Conservation (phyloP, 2,113 vertebrate genomes). For the Synodontis membranacea region DNA sequence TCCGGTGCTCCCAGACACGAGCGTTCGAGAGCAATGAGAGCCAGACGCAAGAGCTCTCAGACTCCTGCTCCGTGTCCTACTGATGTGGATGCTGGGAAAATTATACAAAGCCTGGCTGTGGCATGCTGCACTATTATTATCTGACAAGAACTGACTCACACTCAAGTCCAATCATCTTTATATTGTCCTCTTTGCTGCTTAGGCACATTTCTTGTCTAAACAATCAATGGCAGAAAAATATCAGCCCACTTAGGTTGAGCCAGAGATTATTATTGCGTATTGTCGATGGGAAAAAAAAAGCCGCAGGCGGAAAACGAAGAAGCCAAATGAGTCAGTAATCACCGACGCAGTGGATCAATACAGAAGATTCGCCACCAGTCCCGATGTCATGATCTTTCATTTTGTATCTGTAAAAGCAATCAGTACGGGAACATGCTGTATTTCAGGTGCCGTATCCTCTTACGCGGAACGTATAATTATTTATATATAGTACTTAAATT, state of each 20-base stretch:
- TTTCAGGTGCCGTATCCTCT: not conserved
- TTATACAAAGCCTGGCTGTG: conserved; percentile 12
- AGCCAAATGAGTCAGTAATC: not conserved
- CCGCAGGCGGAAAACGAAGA: not conserved
- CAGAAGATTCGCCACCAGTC: not conserved
- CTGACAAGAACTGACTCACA: conserved; percentile 27
- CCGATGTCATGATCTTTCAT: not conserved
- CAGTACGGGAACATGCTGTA: not conserved
- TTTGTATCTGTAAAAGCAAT: conserved; percentile 3
- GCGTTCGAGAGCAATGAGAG: conserved; percentile 28
- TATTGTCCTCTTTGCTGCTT: not conserved
- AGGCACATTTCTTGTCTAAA: not conserved
- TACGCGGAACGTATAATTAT: not conserved
- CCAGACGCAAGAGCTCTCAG: conserved; percentile 3
- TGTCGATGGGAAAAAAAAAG: conserved; percentile 1
- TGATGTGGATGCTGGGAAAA: conserved; percentile 28
- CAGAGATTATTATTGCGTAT: not conserved
- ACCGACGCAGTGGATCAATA: not conserved
- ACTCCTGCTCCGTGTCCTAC: conserved; percentile 12
- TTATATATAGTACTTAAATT: not conserved
- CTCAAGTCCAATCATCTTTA: conserved; percentile 27
- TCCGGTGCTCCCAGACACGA: conserved; percentile 39
- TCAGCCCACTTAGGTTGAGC: not conserved
- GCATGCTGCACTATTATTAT: conserved; percentile 24
- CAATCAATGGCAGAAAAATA: not conserved